phyloP scores from a whole-genome alignment of 2,888 invertebrate species.

The Lochmaea crataegi region DNA sequence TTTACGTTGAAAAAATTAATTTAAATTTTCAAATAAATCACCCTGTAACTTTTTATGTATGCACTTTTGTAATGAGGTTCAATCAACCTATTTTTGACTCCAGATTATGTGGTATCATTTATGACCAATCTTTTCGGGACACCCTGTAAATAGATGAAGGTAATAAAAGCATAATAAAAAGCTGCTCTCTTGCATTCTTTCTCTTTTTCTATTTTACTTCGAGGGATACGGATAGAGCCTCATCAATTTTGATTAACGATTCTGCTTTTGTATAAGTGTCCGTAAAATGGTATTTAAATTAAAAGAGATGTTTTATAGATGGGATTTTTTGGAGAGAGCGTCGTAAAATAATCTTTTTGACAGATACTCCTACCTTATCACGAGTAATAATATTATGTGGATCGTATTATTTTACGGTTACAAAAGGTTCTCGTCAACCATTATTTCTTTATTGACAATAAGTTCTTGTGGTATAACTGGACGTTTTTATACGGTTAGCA shows the following conservation, averaged over 20 bases:
- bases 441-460: background rate
- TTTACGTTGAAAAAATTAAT: too few species aligned
- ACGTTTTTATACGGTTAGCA: background rate
- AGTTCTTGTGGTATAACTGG: background rate
- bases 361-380: too few species aligned
- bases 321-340: background rate
- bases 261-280: slow-evolving; percentile 13
- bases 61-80: too few species aligned
- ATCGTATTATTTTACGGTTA: slow-evolving; percentile 9
- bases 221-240: slow-evolving; percentile 14
- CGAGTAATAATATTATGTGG: slow-evolving; percentile 1
- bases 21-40: too few species aligned
- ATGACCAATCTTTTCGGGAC: too few species aligned
- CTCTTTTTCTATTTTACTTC: slow-evolving; percentile 14
- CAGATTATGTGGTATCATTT: too few species aligned
- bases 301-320: slow-evolving; percentile 32
- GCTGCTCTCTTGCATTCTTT: background rate
- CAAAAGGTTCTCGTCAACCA: background rate
- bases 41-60: too few species aligned
- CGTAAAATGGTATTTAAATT: slow-evolving; percentile 29
- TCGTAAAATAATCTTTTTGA: slow-evolving; percentile 11
- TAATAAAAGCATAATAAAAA: too few species aligned
- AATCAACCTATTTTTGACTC: too few species aligned
- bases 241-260: slow-evolving; percentile 32
- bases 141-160: too few species aligned